A percentile compares a stretch with the other conserved stretches of the same genome.
Conservation (phyloP, 2,113 vertebrate species). For the Rafetus swinhoei region DNA sequence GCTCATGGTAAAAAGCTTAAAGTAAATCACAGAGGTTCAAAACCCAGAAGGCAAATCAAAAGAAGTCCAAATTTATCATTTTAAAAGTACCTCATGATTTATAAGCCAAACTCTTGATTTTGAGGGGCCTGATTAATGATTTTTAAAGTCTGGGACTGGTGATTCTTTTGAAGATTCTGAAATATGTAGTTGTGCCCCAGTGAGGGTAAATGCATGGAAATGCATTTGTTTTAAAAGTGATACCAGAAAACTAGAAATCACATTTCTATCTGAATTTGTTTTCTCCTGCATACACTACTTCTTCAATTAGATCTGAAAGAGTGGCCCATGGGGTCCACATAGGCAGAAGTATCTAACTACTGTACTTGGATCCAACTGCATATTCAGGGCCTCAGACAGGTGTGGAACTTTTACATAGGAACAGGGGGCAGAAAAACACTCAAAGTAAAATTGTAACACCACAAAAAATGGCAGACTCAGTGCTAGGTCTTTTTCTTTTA, state of each 20-base stretch:
- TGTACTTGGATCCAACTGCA: neutral
- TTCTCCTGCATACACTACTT: fast-evolving
- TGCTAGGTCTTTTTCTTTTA: conserved; percentile 67
- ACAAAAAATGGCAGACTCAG: conserved; percentile 45
- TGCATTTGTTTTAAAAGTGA: neutral
- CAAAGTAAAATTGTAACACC: conserved; percentile 57
- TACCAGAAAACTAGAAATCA: neutral
- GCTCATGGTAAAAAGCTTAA: neutral
- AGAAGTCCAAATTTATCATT: neutral
- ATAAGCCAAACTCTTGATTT: neutral
- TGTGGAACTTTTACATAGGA: neutral
- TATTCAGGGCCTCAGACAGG: fast-evolving
- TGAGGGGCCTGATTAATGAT: neutral
- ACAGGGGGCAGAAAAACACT: conserved; percentile 18
- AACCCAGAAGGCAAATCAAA: neutral
- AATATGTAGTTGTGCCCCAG: conserved; percentile 20
- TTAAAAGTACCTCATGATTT: neutral
- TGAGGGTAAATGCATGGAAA: neutral
- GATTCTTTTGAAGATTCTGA: neutral
- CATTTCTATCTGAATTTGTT: neutral
- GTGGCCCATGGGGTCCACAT: neutral
- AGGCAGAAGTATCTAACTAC: neutral
- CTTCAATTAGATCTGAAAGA: neutral
- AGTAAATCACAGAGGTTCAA: neutral
- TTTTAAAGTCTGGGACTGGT: conserved; percentile 25